Percentiles rank a stretch among this genome's conserved stretches.
These are phyloP conservation scores for Distichodus sexfasciatus DNA, from an alignment of 2,797 vertebrate species.

Conservation along the genomic window DNA sequence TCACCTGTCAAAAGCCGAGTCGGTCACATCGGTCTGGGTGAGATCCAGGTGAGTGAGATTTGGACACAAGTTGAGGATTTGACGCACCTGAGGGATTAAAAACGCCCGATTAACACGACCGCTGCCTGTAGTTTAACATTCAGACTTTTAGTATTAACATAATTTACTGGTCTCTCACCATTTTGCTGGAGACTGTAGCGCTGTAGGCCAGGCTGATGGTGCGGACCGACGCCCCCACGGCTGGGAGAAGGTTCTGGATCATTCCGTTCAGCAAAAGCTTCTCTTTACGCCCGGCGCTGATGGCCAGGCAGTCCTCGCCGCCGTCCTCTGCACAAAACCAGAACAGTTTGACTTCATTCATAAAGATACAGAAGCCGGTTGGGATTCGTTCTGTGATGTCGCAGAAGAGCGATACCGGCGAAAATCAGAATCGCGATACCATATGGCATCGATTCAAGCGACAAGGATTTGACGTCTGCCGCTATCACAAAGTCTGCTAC, in stretches of 20 bases:
- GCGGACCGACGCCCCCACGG: conserved; percentile 86
- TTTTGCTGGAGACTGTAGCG: conserved; percentile 92
- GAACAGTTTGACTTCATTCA: background rate
- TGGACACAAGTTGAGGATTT: conserved; percentile 91
- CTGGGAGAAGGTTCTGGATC: conserved; percentile 88
- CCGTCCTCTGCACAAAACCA: conserved; percentile 77
- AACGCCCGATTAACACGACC: too few species aligned
- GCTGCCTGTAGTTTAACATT: too few species aligned
- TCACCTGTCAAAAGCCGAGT: conserved; percentile 96
- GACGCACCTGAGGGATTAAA: conserved; percentile 78
- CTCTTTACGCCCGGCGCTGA: conserved; percentile 85
- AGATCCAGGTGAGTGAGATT: conserved; percentile 91
- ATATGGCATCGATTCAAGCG: too few species aligned
- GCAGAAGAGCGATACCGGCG: too few species aligned
- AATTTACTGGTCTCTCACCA: conserved; percentile 71
- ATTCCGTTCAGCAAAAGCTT: conserved; percentile 89
- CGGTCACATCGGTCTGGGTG: conserved; percentile 92
- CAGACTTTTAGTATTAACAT: background rate
- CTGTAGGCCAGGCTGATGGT: conserved; percentile 93
- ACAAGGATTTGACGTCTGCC: too few species aligned
- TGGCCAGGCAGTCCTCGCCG: conserved; percentile 75
- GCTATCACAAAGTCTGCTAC: too few species aligned
- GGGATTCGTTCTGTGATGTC: too few species aligned
- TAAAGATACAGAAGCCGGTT: background rate
- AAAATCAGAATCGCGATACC: too few species aligned